Evolutionary conservation across 2,888 invertebrate genomes (phyloP), one percentile per base, ranked within the genome.

Genomic region (Tachina lurida): DNA sequence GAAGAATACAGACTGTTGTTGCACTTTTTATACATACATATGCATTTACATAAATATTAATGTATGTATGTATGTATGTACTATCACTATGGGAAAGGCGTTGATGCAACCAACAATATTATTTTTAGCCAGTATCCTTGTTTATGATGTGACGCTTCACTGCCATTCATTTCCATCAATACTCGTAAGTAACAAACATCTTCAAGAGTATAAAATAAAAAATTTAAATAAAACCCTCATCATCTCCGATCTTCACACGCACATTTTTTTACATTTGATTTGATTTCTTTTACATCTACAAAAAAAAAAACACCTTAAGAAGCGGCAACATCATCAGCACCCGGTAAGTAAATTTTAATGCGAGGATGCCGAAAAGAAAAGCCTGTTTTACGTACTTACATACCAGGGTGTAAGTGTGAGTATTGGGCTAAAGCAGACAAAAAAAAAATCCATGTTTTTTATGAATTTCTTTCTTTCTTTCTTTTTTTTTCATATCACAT

Each of bases 201-300:
- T 63, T 17, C 8, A 12, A 41, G 52, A 54, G 22, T 22, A 78
- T 22, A 13, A 70, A 62, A 60, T 31, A 68, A 54, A 63, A 83
- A 86, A 86, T 86, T 86, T 86, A 56, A 86, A 83, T 86, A 86
- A 83, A 68, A 76, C 86, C 86, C 86, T 86, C 86, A 86, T 86
- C 86, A 86, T 83, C 86, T 76, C 79, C 71, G 56, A 83, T 83
- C 86, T 83, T 86, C 79, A 76, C 86, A 86, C 86, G 83, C 86
- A 86, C 79, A 76, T 73, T 84, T 84, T n/a, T 77, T 86, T 85
- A 75, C 62, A 77, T 80, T 62, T 58, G 15, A 62, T 67, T 73
- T 62, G 68, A 56, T 19, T 49, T 62, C 75, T 76, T 75, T 41
- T 62, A 68, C 54, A 54, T 31, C 41, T 10, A 54, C n/a, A 60